Evolutionary conservation across 2,797 vertebrate species (phyloP).

Genomic region (Parotocinclus haroldoi): DNA sequence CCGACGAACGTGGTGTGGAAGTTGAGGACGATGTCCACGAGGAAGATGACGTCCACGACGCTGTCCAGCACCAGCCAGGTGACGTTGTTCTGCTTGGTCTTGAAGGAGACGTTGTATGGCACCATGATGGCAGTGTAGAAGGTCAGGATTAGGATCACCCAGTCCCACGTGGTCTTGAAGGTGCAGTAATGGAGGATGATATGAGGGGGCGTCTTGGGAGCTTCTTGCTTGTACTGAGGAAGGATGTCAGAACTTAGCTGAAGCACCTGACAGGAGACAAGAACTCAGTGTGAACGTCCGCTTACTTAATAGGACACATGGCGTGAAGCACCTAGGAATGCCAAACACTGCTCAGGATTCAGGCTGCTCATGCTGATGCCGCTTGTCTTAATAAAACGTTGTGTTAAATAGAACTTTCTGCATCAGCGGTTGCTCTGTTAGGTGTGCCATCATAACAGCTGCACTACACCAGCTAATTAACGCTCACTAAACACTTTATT

Average conservation of each 20-base stretch:
- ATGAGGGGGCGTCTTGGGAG: slow-evolving; percentile 93
- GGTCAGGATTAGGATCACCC: slow-evolving; percentile 96
- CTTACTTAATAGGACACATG: too few relatives aligned
- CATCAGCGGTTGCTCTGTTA: too few relatives aligned
- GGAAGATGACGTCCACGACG: slow-evolving; percentile 94
- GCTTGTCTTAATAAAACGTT: too few relatives aligned
- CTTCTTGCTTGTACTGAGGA: slow-evolving; percentile 97
- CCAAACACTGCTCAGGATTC: too few relatives aligned
- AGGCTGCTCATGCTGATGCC: too few relatives aligned
- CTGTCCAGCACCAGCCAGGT: slow-evolving; percentile 95
- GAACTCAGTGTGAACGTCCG: too few relatives aligned
- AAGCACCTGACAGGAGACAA: slow-evolving; percentile 74
- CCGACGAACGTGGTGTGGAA: slow-evolving; percentile 97
- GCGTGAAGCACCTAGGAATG: too few relatives aligned
- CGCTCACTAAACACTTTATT: too few relatives aligned
- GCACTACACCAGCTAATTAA: too few relatives aligned
- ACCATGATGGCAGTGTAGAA: slow-evolving; percentile 99
- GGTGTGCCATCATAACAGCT: too few relatives aligned
- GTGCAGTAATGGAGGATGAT: slow-evolving; percentile 97
- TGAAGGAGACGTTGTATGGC: slow-evolving; percentile 95
- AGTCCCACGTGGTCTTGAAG: slow-evolving; percentile 98
- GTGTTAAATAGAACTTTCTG: too few relatives aligned
- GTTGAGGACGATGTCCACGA: slow-evolving; percentile 97
- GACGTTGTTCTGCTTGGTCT: slow-evolving; percentile 96
- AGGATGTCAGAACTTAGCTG: slow-evolving; percentile 95